phyloP scores from a whole-genome alignment of 2,113 vertebrate species.

The Hipposideros armiger region DNA sequence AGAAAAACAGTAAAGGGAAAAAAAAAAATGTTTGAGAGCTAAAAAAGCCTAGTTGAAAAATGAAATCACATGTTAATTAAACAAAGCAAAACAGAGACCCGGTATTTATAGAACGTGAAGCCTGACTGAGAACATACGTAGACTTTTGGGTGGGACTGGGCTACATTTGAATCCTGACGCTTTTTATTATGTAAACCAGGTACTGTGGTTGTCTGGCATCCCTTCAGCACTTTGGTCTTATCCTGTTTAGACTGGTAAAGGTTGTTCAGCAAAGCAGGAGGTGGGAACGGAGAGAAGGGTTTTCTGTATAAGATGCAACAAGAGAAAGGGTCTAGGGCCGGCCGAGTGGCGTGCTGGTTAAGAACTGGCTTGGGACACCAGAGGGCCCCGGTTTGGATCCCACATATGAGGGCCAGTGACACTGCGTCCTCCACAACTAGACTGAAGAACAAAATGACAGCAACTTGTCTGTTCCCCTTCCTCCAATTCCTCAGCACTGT shows the following conservation, averaged over 20 bases:
- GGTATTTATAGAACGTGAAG: not conserved
- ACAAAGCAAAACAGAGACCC: constrained; percentile 66
- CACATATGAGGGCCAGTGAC: no score
- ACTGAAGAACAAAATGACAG: no score
- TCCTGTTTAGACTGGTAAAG: not conserved
- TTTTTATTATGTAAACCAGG: not conserved
- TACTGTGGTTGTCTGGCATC: not conserved
- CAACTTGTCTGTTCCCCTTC: no score
- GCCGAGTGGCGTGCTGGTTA: no score
- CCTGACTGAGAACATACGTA: not conserved
- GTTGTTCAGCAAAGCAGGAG: not conserved
- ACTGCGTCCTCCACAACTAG: no score
- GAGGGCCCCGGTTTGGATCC: no score
- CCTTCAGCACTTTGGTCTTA: not conserved
- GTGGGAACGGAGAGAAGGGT: not conserved
- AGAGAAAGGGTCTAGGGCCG: not conserved
- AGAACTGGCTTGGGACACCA: no score
- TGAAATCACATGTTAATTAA: constrained; percentile 79
- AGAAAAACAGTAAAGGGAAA: constrained; percentile 74
- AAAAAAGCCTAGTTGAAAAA: constrained; percentile 80
- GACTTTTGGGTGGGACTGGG: not conserved
- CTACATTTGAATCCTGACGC: not conserved
- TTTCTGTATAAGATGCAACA: not conserved
- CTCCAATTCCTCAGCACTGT: no score
- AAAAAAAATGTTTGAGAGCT: constrained; percentile 69